Percentiles rank a stretch among this genome's conserved stretches.
Evolutionary conservation across 2,113 vertebrate genomes (phyloP).

Genomic region (Syngnathus floridae): DNA sequence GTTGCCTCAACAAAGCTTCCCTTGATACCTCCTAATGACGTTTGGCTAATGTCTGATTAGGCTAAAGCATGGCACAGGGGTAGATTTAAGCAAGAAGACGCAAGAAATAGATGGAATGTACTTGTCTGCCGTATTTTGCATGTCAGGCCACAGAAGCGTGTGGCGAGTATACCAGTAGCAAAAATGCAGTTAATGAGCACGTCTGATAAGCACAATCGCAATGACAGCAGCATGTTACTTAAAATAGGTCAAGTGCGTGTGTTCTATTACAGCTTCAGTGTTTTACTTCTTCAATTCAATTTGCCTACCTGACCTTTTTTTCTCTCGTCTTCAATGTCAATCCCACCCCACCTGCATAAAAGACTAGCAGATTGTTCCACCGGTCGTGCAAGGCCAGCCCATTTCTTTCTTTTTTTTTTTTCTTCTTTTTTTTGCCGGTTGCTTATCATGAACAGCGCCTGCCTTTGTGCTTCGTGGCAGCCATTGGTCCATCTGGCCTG

Average conservation of each 20-base stretch:
- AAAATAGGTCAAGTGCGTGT: not conserved
- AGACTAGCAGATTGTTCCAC: constrained; percentile 72
- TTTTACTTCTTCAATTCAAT: constrained; percentile 16
- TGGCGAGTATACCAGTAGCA: not conserved
- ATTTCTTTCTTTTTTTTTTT: constrained; percentile 31
- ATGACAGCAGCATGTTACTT: too few species aligned
- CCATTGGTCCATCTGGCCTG: constrained; percentile 58
- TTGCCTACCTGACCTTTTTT: constrained; percentile 6
- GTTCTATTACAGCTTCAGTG: constrained; percentile 25
- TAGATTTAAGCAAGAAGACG: not conserved
- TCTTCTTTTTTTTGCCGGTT: constrained; percentile 51
- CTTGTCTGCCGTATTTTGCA: too few species aligned
- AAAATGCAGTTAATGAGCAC: not conserved
- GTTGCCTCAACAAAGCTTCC: not conserved
- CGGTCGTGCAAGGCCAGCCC: constrained; percentile 57
- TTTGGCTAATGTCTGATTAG: not conserved
- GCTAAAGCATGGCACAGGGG: not conserved
- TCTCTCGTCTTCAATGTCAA: constrained; percentile 26
- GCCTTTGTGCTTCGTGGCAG: constrained; percentile 57
- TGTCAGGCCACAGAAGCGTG: not conserved
- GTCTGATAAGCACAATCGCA: not conserved
- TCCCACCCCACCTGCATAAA: constrained; percentile 64
- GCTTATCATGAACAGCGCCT: constrained; percentile 55
- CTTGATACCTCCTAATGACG: constrained; percentile 4
- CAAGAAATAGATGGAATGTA: not conserved